Base-by-base conservation (phyloP, 2,797 vertebrate genomes). In the Gymnothorax javanicus region DNA sequence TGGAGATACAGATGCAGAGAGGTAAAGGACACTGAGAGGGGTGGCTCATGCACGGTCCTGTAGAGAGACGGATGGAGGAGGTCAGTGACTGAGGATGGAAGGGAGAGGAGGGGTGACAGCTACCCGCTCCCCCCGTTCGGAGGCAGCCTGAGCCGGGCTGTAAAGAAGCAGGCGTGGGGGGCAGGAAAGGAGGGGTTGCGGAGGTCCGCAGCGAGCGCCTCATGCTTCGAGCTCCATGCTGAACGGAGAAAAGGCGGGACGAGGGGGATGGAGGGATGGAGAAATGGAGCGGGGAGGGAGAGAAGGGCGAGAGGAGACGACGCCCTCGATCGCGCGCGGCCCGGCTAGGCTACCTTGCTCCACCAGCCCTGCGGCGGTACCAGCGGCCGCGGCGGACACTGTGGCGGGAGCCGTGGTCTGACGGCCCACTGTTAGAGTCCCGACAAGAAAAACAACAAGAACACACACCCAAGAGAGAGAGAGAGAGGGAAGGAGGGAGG, bases 321-420 rank as follows among this genome's bases (percentile, higher is more conserved):
- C 94, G 95, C 92, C 95, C 94, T 92, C 92, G 89, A 64, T 20
- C 90, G 92, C 87, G 94, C 95, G 93, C 33, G 13, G 58, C 58
- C 8, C 58, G 4, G 20, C 92, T 43, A 43, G 91, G 96, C 97
- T 98, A 99, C 98, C 98, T 99, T 99, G 98, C 97, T 99, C 98
- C 96, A 98, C 97, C 96, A 99, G 96, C 96, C 98, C 98, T 88
- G 98, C 96, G 91, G 97, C 96, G 92, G 94, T 94, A 93, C 95
- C 94, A 94, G 95, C 96, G 87, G 97, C 96, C 59, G 94, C 95
- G 50, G 94, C 95, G 73, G 97, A 97, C 95, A 98, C 97, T 92
- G 97, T 97, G 93, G 98, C 97, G 54, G 98, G 97, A 95, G 98
- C 97, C 93, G 98, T 97, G 95, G 97, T 97, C 97, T 98, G 97